These are phyloP conservation scores for Cuculus canorus DNA, from an alignment of 2,797 vertebrate genomes.

Conservation along the genomic window DNA sequence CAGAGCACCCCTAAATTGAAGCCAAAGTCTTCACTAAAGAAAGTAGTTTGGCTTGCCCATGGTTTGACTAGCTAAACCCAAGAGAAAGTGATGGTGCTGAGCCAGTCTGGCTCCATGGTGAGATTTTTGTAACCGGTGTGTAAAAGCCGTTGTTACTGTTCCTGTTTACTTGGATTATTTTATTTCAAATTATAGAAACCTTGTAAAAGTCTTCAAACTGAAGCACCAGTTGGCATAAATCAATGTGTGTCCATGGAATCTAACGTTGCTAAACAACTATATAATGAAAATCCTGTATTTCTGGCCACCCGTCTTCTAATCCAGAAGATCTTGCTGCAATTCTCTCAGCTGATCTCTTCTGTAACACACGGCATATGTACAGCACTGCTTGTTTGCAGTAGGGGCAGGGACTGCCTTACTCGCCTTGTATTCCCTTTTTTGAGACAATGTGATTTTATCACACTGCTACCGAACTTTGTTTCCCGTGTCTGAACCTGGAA, in stretches of 20 bases:
- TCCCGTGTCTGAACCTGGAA: conserved; percentile 44
- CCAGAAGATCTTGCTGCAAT: not conserved
- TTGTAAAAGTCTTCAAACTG: not conserved
- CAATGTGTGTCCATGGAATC: not conserved
- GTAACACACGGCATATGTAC: not conserved
- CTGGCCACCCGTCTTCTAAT: not conserved
- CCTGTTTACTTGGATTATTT: not conserved
- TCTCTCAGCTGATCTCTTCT: not conserved
- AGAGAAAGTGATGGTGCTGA: not conserved
- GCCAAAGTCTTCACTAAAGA: not conserved
- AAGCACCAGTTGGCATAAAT: not conserved
- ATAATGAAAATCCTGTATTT: not conserved
- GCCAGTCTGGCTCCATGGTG: not conserved
- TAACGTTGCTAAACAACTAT: not conserved
- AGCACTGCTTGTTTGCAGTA: not conserved
- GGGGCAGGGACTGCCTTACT: not conserved
- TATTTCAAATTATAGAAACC: not conserved
- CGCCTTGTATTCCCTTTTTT: not conserved
- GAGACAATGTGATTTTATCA: conserved; percentile 33
- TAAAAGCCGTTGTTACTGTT: not conserved
- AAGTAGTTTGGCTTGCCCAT: not conserved
- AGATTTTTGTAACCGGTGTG: not conserved
- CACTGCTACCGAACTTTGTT: not conserved
- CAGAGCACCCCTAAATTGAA: not conserved
- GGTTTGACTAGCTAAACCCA: not conserved